These are phyloP conservation scores for Zoanthus solanderi DNA, from an alignment of 92 coral and sea anemone species.

Conservation along the genomic window DNA sequence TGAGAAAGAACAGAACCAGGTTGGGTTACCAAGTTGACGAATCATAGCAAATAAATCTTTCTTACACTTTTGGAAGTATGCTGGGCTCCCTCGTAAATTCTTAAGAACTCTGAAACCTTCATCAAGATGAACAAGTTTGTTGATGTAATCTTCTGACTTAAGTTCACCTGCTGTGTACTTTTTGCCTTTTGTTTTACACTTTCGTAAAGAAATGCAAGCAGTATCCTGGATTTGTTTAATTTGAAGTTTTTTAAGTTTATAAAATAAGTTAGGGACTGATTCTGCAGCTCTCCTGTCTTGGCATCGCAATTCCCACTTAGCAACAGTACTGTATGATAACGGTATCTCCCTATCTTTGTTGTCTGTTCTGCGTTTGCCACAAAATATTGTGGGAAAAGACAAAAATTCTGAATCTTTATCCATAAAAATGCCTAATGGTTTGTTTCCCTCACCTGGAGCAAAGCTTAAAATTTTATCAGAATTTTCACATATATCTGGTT, in stretches of 20 bases:
- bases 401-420: conserved; percentile 69
- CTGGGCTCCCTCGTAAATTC: conserved; percentile 65
- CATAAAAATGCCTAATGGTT: conserved; percentile 65
- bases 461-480: conserved; percentile 39
- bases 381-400: conserved; percentile 70
- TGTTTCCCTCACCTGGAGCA: conserved; percentile 63
- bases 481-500: conserved; percentile 9
- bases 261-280: conserved; percentile 65
- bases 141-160: conserved; percentile 48
- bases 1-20: conserved; percentile 67
- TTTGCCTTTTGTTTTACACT: conserved; percentile 69
- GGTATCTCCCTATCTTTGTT: conserved; percentile 49
- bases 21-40: conserved; percentile 67
- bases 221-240: conserved; percentile 62
- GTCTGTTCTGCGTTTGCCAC: conserved; percentile 62
- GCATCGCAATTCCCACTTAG: conserved; percentile 61
- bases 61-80: conserved; percentile 63
- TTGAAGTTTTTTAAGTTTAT: conserved; percentile 63
- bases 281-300: conserved; percentile 68
- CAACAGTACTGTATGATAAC: conserved; percentile 55
- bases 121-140: conserved; percentile 60
- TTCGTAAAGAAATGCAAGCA: conserved; percentile 52
- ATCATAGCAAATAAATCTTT: conserved; percentile 76
- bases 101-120: conserved; percentile 64
- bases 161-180: conserved; percentile 59